Conservation (phyloP, 2,797 vertebrate species). For the Nasua narica region DNA sequence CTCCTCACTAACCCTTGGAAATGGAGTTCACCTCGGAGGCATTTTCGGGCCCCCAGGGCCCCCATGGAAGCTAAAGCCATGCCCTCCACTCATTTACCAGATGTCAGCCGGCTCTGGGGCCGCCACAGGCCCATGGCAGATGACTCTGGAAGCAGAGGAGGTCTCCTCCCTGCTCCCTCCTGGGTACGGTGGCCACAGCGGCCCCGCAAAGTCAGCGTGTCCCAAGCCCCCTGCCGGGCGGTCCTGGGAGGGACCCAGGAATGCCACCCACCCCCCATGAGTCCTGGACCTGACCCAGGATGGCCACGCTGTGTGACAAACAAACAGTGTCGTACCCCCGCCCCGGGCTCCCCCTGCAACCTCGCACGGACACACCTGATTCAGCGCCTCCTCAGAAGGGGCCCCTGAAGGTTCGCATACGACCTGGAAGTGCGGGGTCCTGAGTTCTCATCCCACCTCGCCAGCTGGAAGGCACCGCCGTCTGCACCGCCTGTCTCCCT, state of each 20-base stretch:
- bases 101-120: background rate
- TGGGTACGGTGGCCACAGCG: background rate
- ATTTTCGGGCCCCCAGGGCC: background rate
- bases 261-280: too few relatives aligned
- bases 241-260: background rate
- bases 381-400: background rate
- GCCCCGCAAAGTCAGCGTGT: background rate
- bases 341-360: background rate
- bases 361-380: background rate
- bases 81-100: background rate
- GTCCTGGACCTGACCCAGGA: background rate
- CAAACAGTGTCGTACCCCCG: too few relatives aligned
- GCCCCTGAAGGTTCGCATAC: background rate
- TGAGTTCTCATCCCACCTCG: background rate
- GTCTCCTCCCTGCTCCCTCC: background rate
- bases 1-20: slow-evolving; percentile 81
- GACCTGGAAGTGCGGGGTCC: background rate
- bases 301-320: too few relatives aligned
- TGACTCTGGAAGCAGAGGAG: background rate
- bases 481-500: background rate
- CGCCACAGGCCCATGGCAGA: background rate
- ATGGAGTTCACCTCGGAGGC: slow-evolving; percentile 79
- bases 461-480: background rate
- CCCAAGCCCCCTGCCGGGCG: background rate
- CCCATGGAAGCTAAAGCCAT: background rate